Evolutionary conservation across 2,797 vertebrate species (phyloP).

Genomic region (Chloroceryle amazona): DNA sequence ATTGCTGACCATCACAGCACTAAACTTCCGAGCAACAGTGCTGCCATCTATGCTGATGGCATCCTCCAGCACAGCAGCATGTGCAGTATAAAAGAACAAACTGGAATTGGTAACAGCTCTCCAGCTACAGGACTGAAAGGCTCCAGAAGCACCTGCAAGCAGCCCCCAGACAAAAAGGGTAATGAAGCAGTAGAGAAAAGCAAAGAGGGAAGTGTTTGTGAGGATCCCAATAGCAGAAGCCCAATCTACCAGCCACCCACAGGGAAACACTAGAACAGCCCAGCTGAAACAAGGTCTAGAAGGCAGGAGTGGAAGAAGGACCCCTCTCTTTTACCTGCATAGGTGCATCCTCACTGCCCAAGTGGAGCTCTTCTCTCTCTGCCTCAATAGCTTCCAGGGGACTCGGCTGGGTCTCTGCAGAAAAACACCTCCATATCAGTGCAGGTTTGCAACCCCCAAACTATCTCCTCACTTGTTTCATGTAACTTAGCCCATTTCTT

Average conservation of each 20-base stretch:
- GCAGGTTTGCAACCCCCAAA: background rate
- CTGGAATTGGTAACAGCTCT: background rate
- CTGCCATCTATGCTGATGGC: background rate
- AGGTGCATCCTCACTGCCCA: slow-evolving; percentile 14
- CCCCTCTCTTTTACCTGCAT: slow-evolving; percentile 71
- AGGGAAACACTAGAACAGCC: background rate
- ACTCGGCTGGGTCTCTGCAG: slow-evolving; percentile 82
- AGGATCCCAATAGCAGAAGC: background rate
- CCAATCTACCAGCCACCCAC: background rate
- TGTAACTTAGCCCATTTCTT: slow-evolving; percentile 11
- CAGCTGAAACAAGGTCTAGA: background rate
- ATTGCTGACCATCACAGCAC: background rate
- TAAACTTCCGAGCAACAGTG: background rate
- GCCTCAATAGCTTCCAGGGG: slow-evolving; percentile 65
- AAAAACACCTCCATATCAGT: slow-evolving; percentile 28
- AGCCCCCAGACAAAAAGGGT: background rate
- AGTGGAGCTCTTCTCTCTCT: slow-evolving; percentile 65
- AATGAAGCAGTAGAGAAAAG: background rate
- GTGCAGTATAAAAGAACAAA: background rate
- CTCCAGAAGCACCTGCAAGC: slow-evolving; percentile 2
- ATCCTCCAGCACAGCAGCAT: background rate
- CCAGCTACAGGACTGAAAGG: slow-evolving; percentile 28
- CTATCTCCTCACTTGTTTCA: background rate
- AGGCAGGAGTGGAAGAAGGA: background rate
- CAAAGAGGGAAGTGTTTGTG: background rate